Conservation (phyloP, 1,140 invertebrate species). For the Temnothorax nylanderi region DNA sequence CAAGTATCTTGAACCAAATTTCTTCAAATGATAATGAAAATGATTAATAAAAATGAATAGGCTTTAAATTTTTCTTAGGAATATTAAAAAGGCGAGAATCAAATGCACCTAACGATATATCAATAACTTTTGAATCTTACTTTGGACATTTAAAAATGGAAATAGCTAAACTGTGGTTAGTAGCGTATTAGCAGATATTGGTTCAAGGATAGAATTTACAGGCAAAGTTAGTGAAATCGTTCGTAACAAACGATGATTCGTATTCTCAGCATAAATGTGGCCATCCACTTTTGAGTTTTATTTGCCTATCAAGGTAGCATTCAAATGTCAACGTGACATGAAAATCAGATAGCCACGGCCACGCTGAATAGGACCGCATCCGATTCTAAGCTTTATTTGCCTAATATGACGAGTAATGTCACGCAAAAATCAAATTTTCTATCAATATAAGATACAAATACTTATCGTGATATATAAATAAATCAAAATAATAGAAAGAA, state of each 20-base stretch:
- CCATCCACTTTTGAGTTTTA: conserved; percentile 14
- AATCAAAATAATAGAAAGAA: neutral
- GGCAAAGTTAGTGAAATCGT: neutral
- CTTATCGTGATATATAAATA: neutral
- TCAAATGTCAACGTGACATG: conserved; percentile 52
- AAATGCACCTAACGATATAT: neutral
- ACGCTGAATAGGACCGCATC: neutral
- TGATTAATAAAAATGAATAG: neutral
- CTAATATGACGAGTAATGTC: neutral
- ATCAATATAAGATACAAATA: neutral
- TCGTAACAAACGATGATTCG: neutral
- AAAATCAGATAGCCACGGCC: conserved; percentile 23
- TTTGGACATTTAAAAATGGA: neutral
- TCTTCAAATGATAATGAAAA: neutral
- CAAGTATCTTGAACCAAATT: neutral
- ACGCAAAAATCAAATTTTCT: neutral
- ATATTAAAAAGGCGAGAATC: neutral
- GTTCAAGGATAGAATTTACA: neutral
- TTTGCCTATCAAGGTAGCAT: conserved; percentile 16
- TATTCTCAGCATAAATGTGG: conserved; percentile 8
- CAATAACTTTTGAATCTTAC: neutral
- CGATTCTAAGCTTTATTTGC: conserved; percentile 21
- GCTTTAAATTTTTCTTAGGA: neutral
- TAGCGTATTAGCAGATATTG: neutral
- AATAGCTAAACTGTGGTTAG: neutral